These are phyloP conservation scores for Leptothorax acervorum DNA, from an alignment of 2,888 invertebrate species.

Conservation along the genomic window DNA sequence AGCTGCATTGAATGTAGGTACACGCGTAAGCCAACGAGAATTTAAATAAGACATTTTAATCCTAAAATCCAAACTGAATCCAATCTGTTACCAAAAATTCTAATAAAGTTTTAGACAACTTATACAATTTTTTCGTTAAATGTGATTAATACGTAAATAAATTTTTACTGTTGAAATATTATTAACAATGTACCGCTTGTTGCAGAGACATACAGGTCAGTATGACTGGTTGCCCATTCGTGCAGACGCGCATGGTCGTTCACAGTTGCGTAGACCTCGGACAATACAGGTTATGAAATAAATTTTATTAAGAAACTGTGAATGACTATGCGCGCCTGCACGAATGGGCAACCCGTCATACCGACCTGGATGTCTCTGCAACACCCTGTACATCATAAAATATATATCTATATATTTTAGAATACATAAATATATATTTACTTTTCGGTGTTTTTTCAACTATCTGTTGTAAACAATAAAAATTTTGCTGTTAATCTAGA, in stretches of 20 bases:
- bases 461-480: not conserved
- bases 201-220: too few species aligned
- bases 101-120: not conserved
- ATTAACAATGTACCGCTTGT: not conserved
- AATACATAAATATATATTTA: not conserved
- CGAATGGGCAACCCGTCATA: too few species aligned
- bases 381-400: too few species aligned
- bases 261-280: too few species aligned
- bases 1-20: not conserved
- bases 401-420: not conserved
- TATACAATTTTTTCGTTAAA: not conserved
- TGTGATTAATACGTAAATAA: not conserved
- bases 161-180: not conserved
- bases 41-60: constrained; percentile 22
- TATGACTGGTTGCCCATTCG: too few species aligned
- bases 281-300: too few species aligned
- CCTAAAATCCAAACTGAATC: not conserved
- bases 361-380: too few species aligned
- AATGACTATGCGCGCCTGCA: too few species aligned
- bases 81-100: not conserved
- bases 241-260: too few species aligned
- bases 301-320: too few species aligned
- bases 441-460: not conserved
- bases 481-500: not conserved
- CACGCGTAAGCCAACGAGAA: not conserved